Base-by-base conservation (phyloP, 2,113 vertebrate genomes). In the Sakesphorus luctuosus region DNA sequence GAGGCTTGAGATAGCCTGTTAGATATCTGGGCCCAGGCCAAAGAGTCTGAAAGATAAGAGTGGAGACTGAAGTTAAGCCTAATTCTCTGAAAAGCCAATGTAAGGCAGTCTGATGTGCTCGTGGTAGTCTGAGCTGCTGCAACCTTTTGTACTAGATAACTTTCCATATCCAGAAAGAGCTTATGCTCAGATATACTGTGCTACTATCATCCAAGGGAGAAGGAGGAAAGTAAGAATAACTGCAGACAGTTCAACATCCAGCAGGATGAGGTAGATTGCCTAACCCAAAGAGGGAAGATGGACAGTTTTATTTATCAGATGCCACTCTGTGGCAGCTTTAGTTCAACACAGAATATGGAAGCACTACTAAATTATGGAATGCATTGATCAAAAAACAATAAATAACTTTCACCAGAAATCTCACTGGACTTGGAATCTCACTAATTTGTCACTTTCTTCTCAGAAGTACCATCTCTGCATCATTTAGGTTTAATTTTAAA, bases 1-100 rank as follows among this genome's bases (percentile, higher is more conserved):
- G 59, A 47, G 76, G 26, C 66, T 95, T 92, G 72, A 93, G 94
- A 96, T 93, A 93, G 86, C 72, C 76, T 96, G 94, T 93, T 43
- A 93, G 90, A 94, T 95, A 93, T 40, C 68, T 90, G 90, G 36
- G 55, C 19, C 56, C 59, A 71, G 82, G 88, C 88, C 90, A 93
- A 21, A 88, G 52, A 74, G 65, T 68, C 90, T 75, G 81, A 68
- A 90, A 96, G 94, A 96, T 97, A 92, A 94, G 59, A 66, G 31
- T 21, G 10, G 65, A 94, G 72, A 74, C 44, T 95, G 88, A 87
- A 91, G 82, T 90, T 91, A 93, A 96, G 84, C 85, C 68, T 91
- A 90, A 95, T 86, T 91, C 82, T 93, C 75, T 94, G 75, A 91
- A 95, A 96, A 93, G 47, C 46, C 90, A 88, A 0, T 50, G n/a